Evolutionary conservation across 2,113 vertebrate genomes (phyloP), one percentile per base, ranked within the genome.

Genomic region (Centropristis striata): DNA sequence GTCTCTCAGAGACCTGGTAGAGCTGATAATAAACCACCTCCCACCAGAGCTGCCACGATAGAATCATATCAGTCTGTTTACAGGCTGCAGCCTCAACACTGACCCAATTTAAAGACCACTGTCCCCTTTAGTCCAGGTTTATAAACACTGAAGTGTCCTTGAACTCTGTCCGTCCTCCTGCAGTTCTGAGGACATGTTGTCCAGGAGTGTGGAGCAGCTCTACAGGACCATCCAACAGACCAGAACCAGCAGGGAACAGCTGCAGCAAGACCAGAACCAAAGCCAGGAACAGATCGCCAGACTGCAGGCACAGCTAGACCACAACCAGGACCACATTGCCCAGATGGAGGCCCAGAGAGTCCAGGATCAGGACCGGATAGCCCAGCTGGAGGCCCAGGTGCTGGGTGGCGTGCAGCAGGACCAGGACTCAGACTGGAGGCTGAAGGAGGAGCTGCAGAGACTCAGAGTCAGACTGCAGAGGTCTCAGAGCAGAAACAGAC

Each of bases 191-290:
- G 32, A 71, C 53, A 4, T 47, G 47, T 21, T 60, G 68, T 78
- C 95, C 65, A 90, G 90, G 76, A 95, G 92, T 72, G 85, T 96
- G 76, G 91, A 85, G 42, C 93, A 86, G 49, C 93, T 97, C 71
- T 94, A 95, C 85, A 92, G 91, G 44, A 91, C 95, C 18, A 81
- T 96, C n/a, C 88, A 70, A 91, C 87, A 75, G 94, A 96, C 65
- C 95, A 89, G 71, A 86, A 61, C 46, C 60, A 96, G 71, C 93
- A 95, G 71, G 9, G n/a, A 51, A 14, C 75, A 67, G 49, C 88
- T 88, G 53, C 92, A 96, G 55, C 95, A 49, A 15, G 41, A 72
- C 46, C 49, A 18, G 0, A 13, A 27, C 55, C 63, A 42, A 16
- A 65, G 49, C 57, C 58, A 23, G 42, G 50, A 84, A 1, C 70